Evolutionary conservation across 2,113 vertebrate species (phyloP).

Genomic region (Diglossa brunneiventris): DNA sequence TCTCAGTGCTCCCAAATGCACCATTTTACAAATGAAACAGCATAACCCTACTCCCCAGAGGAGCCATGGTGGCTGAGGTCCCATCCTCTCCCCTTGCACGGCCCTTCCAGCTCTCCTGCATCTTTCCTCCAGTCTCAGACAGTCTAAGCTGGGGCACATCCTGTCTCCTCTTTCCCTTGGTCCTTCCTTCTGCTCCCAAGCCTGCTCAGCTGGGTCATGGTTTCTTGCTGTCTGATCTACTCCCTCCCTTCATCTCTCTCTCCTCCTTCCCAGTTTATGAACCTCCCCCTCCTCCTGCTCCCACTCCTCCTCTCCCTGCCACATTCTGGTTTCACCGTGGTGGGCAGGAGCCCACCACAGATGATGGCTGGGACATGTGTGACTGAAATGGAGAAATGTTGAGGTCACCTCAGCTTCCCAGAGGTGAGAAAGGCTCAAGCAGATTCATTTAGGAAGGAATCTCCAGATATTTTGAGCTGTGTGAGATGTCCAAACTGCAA

Average conservation of each 20-base stretch:
- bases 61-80: not conserved
- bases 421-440: not conserved
- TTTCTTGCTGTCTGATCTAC: not conserved
- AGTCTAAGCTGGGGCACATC: not conserved
- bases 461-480: not conserved
- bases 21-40: not conserved
- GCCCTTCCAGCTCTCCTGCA: not conserved
- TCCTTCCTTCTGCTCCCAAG: not conserved
- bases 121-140: not conserved
- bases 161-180: not conserved
- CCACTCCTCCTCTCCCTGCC: not conserved
- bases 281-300: not conserved
- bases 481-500: not conserved
- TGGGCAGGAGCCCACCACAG: not conserved
- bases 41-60: not conserved
- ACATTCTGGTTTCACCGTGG: not conserved
- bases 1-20: not conserved
- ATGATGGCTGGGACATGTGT: not conserved
- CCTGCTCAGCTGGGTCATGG: not conserved
- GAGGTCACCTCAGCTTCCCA: not conserved
- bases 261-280: not conserved
- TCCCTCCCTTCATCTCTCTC: not conserved
- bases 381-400: not conserved
- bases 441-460: not conserved
- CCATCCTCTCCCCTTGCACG: not conserved